Evolutionary conservation across 2,113 vertebrate species (phyloP).

Genomic region (Corvus hawaiiensis): DNA sequence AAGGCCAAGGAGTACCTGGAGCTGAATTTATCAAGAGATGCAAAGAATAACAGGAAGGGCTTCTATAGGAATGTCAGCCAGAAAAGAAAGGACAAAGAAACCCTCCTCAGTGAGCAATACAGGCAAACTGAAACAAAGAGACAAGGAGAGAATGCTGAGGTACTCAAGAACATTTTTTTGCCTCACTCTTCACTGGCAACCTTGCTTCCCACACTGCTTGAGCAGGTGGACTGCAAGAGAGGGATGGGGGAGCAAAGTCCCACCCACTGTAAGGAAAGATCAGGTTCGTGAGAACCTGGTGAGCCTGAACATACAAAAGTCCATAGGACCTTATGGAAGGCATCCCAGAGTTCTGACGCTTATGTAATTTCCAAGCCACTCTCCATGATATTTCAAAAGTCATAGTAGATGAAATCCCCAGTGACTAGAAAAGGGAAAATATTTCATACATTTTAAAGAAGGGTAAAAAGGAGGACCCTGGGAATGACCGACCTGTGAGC

Average conservation of each 20-base stretch:
- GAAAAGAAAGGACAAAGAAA: neutral
- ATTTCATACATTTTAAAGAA: neutral
- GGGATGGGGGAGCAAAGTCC: neutral
- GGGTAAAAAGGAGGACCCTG: neutral
- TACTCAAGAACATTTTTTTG: neutral
- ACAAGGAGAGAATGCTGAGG: neutral
- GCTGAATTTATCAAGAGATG: neutral
- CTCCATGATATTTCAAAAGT: neutral
- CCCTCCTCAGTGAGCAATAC: neutral
- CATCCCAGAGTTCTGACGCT: neutral
- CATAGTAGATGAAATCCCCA: neutral
- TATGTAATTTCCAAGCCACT: neutral
- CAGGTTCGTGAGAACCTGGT: rapidly evolving
- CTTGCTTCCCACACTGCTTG: neutral
- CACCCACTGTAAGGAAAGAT: neutral
- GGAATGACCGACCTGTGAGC: rapidly evolving
- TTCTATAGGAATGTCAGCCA: neutral
- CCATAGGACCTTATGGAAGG: neutral
- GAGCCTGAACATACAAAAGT: neutral
- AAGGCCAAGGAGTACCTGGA: neutral
- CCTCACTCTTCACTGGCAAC: neutral
- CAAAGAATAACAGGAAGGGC: neutral
- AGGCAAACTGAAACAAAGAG: neutral
- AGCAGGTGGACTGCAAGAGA: neutral
- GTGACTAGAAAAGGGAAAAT: neutral